These are phyloP conservation scores for Vanessa tameamea DNA, from an alignment of 1,140 invertebrate species.

Conservation along the genomic window DNA sequence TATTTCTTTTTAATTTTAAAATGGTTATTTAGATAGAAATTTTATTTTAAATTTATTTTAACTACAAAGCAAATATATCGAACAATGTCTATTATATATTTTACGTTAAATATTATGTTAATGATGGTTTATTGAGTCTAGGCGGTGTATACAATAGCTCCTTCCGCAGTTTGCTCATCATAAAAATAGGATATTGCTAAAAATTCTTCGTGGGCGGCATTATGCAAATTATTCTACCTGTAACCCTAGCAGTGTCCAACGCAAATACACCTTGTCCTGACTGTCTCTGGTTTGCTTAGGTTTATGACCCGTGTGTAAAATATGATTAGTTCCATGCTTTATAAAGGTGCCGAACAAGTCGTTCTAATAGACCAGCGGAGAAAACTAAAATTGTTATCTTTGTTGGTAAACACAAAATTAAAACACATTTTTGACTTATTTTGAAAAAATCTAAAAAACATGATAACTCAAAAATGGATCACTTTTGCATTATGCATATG, in stretches of 20 bases:
- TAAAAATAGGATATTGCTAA: constrained; percentile 57
- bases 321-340: constrained; percentile 66
- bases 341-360: constrained; percentile 55
- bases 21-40: background rate
- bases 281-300: constrained; percentile 70
- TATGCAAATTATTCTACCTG: constrained; percentile 79
- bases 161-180: constrained; percentile 43
- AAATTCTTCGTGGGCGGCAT: constrained; percentile 71
- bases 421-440: too few species aligned
- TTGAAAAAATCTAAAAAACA: too few species aligned
- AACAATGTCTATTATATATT: constrained; percentile 12
- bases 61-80: background rate
- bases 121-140: constrained; percentile 20
- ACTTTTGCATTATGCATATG: too few species aligned
- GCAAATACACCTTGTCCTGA: constrained; percentile 68
- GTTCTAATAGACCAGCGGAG: background rate
- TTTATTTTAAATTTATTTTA: background rate
- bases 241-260: constrained; percentile 61
- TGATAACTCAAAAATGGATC: too few species aligned
- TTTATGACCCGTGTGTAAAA: constrained; percentile 76
- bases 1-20: too few species aligned
- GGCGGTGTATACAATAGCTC: constrained; percentile 17
- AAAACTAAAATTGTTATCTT: background rate
- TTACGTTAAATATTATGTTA: constrained; percentile 5
- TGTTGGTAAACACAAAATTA: background rate